Evolutionary conservation across 2,797 vertebrate species (phyloP).

Genomic region (Rhincodon typus): DNA sequence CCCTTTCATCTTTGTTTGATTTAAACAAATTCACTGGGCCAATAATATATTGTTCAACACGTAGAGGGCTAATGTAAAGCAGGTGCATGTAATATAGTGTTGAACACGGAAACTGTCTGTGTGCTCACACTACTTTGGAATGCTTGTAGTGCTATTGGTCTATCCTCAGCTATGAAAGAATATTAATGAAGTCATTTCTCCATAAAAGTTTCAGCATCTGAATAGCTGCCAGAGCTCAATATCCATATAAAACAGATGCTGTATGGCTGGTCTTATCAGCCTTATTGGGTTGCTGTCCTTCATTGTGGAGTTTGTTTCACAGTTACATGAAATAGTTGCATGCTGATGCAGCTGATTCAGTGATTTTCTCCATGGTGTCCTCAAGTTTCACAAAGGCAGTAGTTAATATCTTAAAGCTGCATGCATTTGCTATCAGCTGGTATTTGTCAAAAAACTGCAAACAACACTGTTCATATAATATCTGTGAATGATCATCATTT

Average conservation of each 20-base stretch:
- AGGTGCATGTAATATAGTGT: background rate
- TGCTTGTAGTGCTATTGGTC: background rate
- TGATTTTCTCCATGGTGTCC: background rate
- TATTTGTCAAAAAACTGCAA: background rate
- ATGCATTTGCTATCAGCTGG: background rate
- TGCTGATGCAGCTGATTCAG: background rate
- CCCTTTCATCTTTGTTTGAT: background rate
- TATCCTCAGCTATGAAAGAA: background rate
- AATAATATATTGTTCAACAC: conserved; percentile 6
- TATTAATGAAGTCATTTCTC: background rate
- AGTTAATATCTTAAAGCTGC: background rate
- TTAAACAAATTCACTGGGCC: background rate
- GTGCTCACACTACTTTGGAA: background rate
- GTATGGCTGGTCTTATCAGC: background rate
- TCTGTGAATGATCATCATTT: background rate
- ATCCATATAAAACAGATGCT: background rate
- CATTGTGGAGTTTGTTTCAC: background rate
- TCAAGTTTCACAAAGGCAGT: background rate
- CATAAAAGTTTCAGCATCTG: background rate
- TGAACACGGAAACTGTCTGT: too few relatives aligned
- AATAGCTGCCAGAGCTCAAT: background rate
- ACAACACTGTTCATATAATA: background rate
- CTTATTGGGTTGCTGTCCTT: background rate
- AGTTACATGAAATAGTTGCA: background rate
- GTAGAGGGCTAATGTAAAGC: background rate